Conservation (phyloP, 2,888 invertebrate species). For the Brenthis hecate region DNA sequence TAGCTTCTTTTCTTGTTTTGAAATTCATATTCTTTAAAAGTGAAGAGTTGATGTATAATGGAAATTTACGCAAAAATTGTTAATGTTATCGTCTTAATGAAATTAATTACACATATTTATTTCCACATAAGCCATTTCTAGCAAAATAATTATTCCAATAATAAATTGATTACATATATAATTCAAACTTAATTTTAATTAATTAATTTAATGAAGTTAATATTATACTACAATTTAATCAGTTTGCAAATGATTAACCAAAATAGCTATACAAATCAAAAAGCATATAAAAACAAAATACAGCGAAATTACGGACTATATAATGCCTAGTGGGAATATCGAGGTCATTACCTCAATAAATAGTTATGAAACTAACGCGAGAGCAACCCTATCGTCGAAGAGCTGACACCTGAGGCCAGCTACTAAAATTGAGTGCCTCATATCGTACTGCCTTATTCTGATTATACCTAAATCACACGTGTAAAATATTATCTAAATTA, state of each 20-base stretch:
- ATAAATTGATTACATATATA: too few relatives aligned
- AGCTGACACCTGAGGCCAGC: conserved; percentile 40
- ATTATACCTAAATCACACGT: conserved; percentile 19
- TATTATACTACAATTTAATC: background rate
- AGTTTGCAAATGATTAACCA: background rate
- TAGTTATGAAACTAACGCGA: conserved; percentile 34
- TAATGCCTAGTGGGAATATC: conserved; percentile 10
- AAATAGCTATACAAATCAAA: background rate
- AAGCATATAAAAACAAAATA: background rate
- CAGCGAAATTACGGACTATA: background rate
- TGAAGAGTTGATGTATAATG: too few relatives aligned
- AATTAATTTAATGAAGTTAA: too few relatives aligned
- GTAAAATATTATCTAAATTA: conserved; percentile 11
- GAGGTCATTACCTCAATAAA: conserved; percentile 29
- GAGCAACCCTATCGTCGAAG: conserved; percentile 37
- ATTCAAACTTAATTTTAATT: too few relatives aligned
- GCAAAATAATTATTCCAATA: too few relatives aligned
- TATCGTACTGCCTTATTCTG: conserved; percentile 35
- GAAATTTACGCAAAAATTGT: too few relatives aligned
- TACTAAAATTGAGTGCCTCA: conserved; percentile 39
- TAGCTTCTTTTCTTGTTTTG: too few relatives aligned
- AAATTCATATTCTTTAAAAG: too few relatives aligned
- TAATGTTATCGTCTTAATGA: too few relatives aligned
- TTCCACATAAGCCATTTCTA: too few relatives aligned
- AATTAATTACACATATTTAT: too few relatives aligned